Conservation (phyloP, 1,140 invertebrate species). For the Prorops nasuta region DNA sequence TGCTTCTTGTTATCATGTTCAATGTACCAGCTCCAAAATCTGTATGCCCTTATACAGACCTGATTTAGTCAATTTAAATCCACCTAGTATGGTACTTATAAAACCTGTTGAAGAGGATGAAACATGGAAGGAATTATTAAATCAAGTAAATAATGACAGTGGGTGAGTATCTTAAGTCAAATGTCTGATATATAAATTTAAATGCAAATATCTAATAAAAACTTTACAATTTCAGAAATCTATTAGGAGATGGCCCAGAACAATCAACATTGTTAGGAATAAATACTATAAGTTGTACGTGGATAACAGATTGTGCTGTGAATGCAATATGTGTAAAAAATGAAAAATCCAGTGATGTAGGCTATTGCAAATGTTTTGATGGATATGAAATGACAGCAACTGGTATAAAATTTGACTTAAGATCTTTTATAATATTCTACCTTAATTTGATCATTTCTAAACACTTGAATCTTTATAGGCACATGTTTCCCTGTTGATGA, state of each 20-base stretch:
- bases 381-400: constrained; percentile 59
- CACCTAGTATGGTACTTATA: constrained; percentile 72
- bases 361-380: constrained; percentile 68
- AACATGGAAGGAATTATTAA: constrained; percentile 59
- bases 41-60: constrained; percentile 66
- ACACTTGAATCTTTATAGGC: constrained; percentile 20
- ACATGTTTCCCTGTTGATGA: constrained; percentile 23
- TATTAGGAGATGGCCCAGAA: constrained; percentile 54
- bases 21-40: constrained; percentile 67
- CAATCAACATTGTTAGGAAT: constrained; percentile 42
- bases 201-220: neutral
- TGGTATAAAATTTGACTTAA: constrained; percentile 4
- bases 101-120: constrained; percentile 63
- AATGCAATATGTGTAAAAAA: constrained; percentile 68
- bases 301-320: constrained; percentile 56
- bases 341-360: constrained; percentile 58
- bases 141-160: constrained; percentile 28
- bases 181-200: constrained; percentile 22
- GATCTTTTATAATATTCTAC: neutral
- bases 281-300: constrained; percentile 48
- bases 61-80: constrained; percentile 60
- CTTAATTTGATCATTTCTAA: neutral
- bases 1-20: constrained; percentile 72
- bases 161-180: constrained; percentile 26
- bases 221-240: constrained; percentile 24